Evolutionary conservation across 2,113 vertebrate species (phyloP).

Genomic region (Phalacrocorax brasilianus): DNA sequence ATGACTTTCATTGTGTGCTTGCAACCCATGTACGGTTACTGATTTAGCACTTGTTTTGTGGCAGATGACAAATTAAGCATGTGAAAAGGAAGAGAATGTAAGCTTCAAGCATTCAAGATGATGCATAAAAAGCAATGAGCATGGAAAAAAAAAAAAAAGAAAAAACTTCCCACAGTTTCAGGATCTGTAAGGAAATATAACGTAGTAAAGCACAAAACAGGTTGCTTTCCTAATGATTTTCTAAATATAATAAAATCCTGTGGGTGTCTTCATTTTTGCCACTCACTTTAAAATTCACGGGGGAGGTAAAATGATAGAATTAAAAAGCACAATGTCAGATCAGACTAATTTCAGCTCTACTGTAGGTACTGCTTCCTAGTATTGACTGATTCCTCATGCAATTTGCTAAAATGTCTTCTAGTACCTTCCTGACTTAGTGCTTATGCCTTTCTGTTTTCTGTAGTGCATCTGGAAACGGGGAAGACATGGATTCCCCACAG

Average conservation of each 20-base stretch:
- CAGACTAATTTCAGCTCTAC: background rate
- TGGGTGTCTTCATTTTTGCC: background rate
- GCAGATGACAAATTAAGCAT: background rate
- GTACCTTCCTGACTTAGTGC: background rate
- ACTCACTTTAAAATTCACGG: background rate
- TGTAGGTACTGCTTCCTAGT: background rate
- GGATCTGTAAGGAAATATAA: background rate
- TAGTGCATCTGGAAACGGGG: slow-evolving; percentile 74
- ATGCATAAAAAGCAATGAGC: background rate
- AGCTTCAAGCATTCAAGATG: background rate
- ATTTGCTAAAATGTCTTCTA: background rate
- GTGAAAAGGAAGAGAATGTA: background rate
- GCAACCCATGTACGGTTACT: background rate
- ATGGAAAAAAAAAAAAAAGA: background rate
- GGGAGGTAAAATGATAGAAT: background rate
- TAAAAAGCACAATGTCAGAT: background rate
- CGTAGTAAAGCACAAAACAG: background rate
- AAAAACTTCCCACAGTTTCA: background rate
- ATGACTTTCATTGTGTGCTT: background rate
- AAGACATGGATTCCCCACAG: slow-evolving; percentile 82
- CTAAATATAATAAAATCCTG: background rate
- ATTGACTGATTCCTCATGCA: background rate
- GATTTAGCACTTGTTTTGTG: slow-evolving; percentile 8
- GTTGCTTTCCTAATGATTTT: background rate
- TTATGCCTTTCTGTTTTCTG: background rate